A percentile compares a stretch with the other conserved stretches of the same genome.
These are phyloP conservation scores for Mythimna pallens DNA, from an alignment of 2,888 invertebrate genomes.

Conservation along the genomic window DNA sequence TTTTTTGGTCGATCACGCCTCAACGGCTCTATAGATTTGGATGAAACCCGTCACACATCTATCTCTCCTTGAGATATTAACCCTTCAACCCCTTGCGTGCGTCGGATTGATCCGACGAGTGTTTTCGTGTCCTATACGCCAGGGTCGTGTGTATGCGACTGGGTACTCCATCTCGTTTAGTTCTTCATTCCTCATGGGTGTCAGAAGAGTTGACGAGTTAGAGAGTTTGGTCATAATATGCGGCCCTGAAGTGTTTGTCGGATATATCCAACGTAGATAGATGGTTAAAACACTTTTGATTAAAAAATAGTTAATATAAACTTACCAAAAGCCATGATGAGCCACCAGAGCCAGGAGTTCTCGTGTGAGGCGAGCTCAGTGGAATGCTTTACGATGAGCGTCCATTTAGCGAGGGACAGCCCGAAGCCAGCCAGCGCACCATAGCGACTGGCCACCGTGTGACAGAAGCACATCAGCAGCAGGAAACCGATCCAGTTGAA, in stretches of 20 bases:
- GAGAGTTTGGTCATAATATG: too few relatives aligned
- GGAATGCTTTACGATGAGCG: constrained; percentile 97
- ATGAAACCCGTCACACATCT: neutral
- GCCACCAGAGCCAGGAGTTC: constrained; percentile 98
- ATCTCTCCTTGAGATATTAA: too few relatives aligned
- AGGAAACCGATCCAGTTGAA: constrained; percentile 99
- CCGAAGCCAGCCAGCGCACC: constrained; percentile 98
- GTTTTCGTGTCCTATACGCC: too few relatives aligned
- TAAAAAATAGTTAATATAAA: neutral
- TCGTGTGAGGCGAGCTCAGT: constrained; percentile 96
- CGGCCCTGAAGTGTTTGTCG: too few relatives aligned
- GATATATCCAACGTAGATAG: too few relatives aligned
- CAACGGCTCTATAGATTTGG: neutral
- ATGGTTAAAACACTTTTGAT: neutral
- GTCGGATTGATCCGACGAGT: too few relatives aligned
- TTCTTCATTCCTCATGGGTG: too few relatives aligned
- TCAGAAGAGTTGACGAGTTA: too few relatives aligned
- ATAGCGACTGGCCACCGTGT: constrained; percentile 97
- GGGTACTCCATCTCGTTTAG: too few relatives aligned
- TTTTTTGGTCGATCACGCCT: too few relatives aligned
- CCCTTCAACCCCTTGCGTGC: too few relatives aligned
- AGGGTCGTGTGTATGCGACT: too few relatives aligned
- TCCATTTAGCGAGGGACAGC: constrained; percentile 98
- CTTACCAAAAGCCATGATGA: constrained; percentile 97
- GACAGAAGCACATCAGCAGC: constrained; percentile 97